These are phyloP conservation scores for Zoanthus solanderi DNA, from an alignment of 92 coral and sea anemone genomes.

Conservation along the genomic window DNA sequence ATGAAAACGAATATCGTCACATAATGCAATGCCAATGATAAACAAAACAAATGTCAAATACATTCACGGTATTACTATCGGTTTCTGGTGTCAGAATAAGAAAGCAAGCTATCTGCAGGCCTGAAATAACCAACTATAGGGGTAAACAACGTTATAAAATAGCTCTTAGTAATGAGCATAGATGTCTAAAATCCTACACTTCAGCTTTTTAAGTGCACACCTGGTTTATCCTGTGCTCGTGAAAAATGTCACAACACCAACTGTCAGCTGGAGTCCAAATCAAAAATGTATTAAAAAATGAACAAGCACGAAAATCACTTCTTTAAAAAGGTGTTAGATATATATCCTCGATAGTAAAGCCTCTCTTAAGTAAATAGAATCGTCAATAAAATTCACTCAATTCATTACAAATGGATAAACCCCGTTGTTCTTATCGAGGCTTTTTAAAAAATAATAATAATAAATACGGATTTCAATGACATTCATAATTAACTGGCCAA, in stretches of 20 bases:
- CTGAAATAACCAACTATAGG: background rate
- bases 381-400: background rate
- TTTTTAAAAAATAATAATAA: background rate
- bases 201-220: background rate
- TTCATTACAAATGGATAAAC: background rate
- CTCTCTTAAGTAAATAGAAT: background rate
- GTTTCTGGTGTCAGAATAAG: background rate
- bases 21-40: no score
- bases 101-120: background rate
- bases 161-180: background rate
- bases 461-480: conserved; percentile 1
- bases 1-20: no score
- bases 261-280: background rate
- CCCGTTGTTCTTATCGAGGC: background rate
- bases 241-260: background rate
- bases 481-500: background rate
- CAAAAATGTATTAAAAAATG: no score
- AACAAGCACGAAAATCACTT: no score
- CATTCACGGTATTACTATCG: no score
- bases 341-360: background rate
- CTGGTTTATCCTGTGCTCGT: background rate
- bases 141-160: background rate
- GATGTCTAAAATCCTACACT: no score
- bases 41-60: no score
- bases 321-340: background rate